Base-by-base conservation (phyloP, 2,888 invertebrate genomes). In the Rambutsinella grinnellia region DNA sequence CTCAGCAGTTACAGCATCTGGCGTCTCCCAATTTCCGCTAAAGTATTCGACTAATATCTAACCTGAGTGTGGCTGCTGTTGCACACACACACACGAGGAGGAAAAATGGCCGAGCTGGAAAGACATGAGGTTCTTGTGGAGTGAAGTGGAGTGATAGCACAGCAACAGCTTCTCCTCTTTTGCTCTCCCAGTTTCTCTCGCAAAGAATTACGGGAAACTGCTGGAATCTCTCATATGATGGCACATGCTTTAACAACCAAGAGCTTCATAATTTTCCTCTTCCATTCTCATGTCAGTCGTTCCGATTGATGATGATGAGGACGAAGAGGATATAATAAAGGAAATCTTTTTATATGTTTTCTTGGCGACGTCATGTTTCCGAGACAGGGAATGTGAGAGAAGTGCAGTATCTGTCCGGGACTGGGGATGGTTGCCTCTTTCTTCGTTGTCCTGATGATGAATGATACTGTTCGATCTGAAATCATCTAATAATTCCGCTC, bases 381-480 rank as follows among this genome's bases (percentile, higher is more conserved):
- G 36, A 13, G 36, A 13, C 6, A 36, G 5, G 36, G 36, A 36
- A 36, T n/a, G 13, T 36, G 13, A 36, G 36, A 8, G 36, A 5
- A 36, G 6, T 36, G 36, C 36, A 36, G 36, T 36, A 8, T 36
- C 36, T 8, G 36, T 13, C 6, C 36, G 36, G 6, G 6, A 36
- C 36, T 13, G 13, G n/a, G 36, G 13, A 57, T 67, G 36, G 19
- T 67, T 36, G 13, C 28, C 54, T 53, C 36, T 13, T 36, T 36
- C 36, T 13, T 36, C 36, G 6, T 36, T 13, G 36, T 8, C 36
- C 47, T 71, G 76, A 80, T 82, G 82, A 82, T 82, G 82, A 82
- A 80, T 82, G 82, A 82, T 82, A 75, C 76, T 79, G 71, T 78
- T 80, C 80, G 76, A 80, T 82, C 80, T 78, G 70, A 67, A 46